Percentiles rank a stretch among this genome's conserved stretches.
Conservation (phyloP, 2,888 invertebrate genomes). For the Lordiphosa andalusiaca region DNA sequence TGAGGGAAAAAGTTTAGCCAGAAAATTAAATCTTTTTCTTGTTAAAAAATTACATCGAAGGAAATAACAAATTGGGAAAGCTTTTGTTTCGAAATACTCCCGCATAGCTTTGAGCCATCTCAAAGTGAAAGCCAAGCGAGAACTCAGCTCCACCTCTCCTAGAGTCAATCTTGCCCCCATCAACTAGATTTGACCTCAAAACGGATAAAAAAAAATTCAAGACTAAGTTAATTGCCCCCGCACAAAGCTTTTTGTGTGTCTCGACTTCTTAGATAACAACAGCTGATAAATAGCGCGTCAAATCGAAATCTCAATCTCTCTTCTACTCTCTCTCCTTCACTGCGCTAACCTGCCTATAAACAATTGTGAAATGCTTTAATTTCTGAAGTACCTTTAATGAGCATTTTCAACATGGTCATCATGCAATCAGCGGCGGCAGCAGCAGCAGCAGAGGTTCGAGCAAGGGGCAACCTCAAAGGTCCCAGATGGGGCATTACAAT, state of each 20-base stretch:
- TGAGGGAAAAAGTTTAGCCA: no score
- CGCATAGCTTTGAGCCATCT: not conserved
- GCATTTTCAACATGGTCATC: conserved; percentile 77
- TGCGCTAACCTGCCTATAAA: conserved; percentile 35
- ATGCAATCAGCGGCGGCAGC: conserved; percentile 55
- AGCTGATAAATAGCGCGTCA: conserved; percentile 67
- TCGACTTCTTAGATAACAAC: conserved; percentile 60
- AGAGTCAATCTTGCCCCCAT: conserved; percentile 9
- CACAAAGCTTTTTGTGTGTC: conserved; percentile 20
- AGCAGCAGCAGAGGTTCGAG: conserved; percentile 1
- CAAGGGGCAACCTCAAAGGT: conserved; percentile 13
- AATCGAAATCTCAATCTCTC: conserved; percentile 54
- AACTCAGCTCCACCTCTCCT: conserved; percentile 1
- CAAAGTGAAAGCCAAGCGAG: conserved; percentile 3
- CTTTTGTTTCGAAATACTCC: no score
- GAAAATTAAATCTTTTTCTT: no score
- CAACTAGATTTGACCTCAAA: conserved; percentile 27
- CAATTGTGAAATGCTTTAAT: conserved; percentile 76
- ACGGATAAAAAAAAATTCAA: conserved; percentile 46
- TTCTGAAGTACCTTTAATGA: conserved; percentile 76
- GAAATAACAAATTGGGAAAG: no score
- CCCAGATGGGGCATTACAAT: conserved; percentile 49
- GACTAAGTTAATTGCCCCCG: conserved; percentile 62
- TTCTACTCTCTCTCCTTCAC: conserved; percentile 6
- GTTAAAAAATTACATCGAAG: no score